phyloP scores from a whole-genome alignment of 2,113 vertebrate genomes.

The Pristiophorus japonicus region DNA sequence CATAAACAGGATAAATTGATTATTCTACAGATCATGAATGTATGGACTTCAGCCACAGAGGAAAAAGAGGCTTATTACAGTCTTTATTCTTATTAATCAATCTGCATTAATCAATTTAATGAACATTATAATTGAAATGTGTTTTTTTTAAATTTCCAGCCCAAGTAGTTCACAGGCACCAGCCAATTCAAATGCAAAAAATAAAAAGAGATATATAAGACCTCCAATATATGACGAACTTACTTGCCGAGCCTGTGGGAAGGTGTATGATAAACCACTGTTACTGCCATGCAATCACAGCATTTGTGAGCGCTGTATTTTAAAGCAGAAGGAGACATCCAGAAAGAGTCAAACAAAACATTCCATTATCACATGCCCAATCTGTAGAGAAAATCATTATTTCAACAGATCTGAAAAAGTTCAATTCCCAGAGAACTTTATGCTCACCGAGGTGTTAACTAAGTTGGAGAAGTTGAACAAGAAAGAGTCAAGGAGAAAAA shows the following conservation, averaged over 20 bases:
- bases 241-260: not conserved
- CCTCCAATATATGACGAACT: slow-evolving; percentile 13
- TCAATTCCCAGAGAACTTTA: slow-evolving; percentile 5
- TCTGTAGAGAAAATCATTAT: not conserved
- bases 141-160: not conserved
- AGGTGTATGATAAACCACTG: not conserved
- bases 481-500: no score
- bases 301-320: slow-evolving; percentile 18
- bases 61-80: not conserved
- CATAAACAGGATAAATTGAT: not conserved
- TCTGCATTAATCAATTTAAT: not conserved
- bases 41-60: not conserved
- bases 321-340: not conserved
- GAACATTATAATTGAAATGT: not conserved
- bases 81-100: not conserved
- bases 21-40: not conserved
- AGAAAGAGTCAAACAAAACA: not conserved
- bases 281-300: not conserved
- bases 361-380: not conserved
- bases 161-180: not conserved
- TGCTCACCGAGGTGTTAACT: not conserved
- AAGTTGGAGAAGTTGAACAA: not conserved
- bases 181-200: not conserved
- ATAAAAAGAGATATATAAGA: not conserved
- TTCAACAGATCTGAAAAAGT: slow-evolving; percentile 26